phyloP scores from a whole-genome alignment of 2,113 vertebrate genomes.

The Ochotona princeps region DNA sequence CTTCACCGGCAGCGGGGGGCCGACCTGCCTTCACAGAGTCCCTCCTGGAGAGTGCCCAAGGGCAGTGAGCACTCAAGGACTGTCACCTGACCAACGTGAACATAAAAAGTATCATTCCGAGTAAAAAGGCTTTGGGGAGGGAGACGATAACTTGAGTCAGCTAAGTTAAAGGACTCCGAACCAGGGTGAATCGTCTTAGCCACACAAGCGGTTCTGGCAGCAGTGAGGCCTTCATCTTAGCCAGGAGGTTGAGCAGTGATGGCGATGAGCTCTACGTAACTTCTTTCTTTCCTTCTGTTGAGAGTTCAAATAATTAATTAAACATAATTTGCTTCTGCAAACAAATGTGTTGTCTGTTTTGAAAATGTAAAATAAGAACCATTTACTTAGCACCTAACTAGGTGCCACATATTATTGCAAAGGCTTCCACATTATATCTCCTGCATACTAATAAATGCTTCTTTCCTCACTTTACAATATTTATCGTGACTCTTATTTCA shows the following conservation, averaged over 20 bases:
- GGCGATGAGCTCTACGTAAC: too few species aligned
- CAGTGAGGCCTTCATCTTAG: background rate
- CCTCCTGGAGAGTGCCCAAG: background rate
- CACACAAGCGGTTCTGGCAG: conserved; percentile 21
- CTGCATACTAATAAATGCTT: too few species aligned
- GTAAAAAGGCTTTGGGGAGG: conserved; percentile 59
- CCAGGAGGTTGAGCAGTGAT: too few species aligned
- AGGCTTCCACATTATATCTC: too few species aligned
- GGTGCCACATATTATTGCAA: too few species aligned
- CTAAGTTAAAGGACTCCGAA: conserved; percentile 76
- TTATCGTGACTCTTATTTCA: too few species aligned
- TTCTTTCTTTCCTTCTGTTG: background rate
- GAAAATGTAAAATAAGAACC: too few species aligned
- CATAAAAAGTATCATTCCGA: conserved; percentile 78
- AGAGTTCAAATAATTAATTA: too few species aligned
- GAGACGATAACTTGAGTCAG: conserved; percentile 71
- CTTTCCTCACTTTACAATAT: too few species aligned
- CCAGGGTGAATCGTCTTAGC: conserved; percentile 31
- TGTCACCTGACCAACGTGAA: conserved; percentile 63
- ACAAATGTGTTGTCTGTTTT: too few species aligned
- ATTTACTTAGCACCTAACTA: too few species aligned
- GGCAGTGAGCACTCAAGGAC: conserved; percentile 47
- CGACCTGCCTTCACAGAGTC: conserved; percentile 29
- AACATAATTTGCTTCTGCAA: too few species aligned
- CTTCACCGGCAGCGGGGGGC: background rate